Base-by-base conservation (phyloP, 2,113 vertebrate species). In the Erinaceus europaeus region DNA sequence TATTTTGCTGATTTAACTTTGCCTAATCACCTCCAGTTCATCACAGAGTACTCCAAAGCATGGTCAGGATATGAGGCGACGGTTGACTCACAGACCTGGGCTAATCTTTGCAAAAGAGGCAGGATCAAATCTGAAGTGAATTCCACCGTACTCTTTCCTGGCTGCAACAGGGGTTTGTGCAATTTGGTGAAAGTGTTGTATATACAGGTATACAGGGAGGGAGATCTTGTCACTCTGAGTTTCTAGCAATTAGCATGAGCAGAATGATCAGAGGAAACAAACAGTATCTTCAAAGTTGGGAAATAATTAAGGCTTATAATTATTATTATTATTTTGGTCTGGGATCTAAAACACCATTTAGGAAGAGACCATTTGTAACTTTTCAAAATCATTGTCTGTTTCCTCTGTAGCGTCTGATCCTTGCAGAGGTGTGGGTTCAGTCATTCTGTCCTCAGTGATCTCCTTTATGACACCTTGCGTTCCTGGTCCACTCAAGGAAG, bases 391-490 rank as follows among this genome's bases (percentile, higher is more conserved):
- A 36, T 44, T 36, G 57, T 8, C 4, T 7, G 32, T 74, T 38
- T 74, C 4, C 8, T 32, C 53, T 67, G 42, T 40, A 46, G n/a
- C 6, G 11, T 40, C 15, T 1, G 11, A 17, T 38, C 29, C 9
- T 29, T 9, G 25, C 14, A 11, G 21, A 57, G 25, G 1, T 44
- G 29, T 20, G 27, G 9, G 18, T 53, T 48, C n/a, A n/a, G 36
- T 27, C 20, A 7, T 18, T 32, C 23, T 27, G n/a, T 67, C n/a
- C 55, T 53, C 23, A 18, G 6, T 17, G 12, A 46, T 5, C 4
- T 4, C 12, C 32, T 25, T 17, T 17, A 0, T 2, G 4, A 38
- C 0, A 0, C 23, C 36, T 18, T n/a, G n/a, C 69, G 25, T 55
- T 34, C 11, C 8, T 4, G 0, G 11, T 20, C 1, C 7, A n/a